Conservation (phyloP, 2,888 invertebrate species). For the Drosophila recens region DNA sequence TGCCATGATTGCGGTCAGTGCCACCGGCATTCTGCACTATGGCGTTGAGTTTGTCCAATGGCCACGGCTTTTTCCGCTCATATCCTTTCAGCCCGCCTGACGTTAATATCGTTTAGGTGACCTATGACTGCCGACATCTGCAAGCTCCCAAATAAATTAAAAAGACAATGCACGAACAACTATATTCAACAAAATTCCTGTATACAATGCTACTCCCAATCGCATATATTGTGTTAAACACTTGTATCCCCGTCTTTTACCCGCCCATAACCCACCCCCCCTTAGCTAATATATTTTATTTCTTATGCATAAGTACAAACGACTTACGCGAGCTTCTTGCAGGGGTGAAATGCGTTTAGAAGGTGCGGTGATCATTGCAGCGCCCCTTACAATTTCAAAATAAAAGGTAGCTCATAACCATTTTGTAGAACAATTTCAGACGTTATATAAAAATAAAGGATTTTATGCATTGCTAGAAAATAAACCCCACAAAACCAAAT, state of each 20-base stretch:
- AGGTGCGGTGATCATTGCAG: constrained; percentile 35
- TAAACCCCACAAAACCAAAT: not conserved
- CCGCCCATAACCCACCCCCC: constrained; percentile 9
- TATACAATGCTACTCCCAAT: constrained; percentile 30
- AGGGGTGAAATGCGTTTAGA: constrained; percentile 10
- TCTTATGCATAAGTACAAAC: constrained; percentile 25
- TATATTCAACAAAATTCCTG: constrained; percentile 54
- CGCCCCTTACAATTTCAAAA: constrained; percentile 39
- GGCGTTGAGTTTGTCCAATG: constrained; percentile 98
- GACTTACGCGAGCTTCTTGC: constrained; percentile 45
- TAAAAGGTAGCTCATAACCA: constrained; percentile 61
- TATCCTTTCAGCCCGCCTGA: constrained; percentile 81
- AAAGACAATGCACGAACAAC: constrained; percentile 28
- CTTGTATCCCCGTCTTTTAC: constrained; percentile 19
- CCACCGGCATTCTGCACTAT: constrained; percentile 92
- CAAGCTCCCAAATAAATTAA: constrained; percentile 18
- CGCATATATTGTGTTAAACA: constrained; percentile 46
- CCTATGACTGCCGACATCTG: constrained; percentile 32
- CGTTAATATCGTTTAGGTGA: constrained; percentile 68
- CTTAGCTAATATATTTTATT: constrained; percentile 25
- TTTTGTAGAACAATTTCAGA: constrained; percentile 71
- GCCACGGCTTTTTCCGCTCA: constrained; percentile 89
- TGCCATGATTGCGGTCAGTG: constrained; percentile 93
- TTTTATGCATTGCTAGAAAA: constrained; percentile 64
- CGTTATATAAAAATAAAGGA: constrained; percentile 73